Base-by-base conservation (phyloP, 2,113 vertebrate genomes). In the Nothobranchius furzeri region DNA sequence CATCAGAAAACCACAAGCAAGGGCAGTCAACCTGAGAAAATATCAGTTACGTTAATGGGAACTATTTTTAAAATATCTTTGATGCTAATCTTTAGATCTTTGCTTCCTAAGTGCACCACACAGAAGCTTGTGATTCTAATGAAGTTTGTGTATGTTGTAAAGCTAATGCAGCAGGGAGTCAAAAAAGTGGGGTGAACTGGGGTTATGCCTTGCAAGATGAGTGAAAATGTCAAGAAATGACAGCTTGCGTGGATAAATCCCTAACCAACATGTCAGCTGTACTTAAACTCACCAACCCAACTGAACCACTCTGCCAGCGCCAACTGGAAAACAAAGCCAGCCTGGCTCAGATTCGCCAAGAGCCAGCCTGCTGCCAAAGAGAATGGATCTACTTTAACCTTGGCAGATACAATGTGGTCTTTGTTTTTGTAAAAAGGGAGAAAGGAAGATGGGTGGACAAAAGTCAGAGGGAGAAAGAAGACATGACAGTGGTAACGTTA, bases 391-490 rank as follows among this genome's bases (percentile, higher is more conserved):
- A 85, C 87, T 87, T 86, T 79, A 82, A 75, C 43, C 56, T 73
- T 71, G 81, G 67, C 76, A 84, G 68, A 79, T 82, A 90, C 87
- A 88, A 86, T 86, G 82, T 82, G 74, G 64, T 70, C 85, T 89
- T 90, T 90, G 87, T 89, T 42, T 86, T 74, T 70, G 73, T 56
- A 78, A 79, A 76, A 63, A 59, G 64, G 69, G 47, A 77, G 75
- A 77, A 78, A 12, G 76, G 66, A 30, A 79, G 68, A 79, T 61
- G 64, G 70, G 72, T 53, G 46, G 50, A 47, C 47, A 64, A 43
- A 36, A 46, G 24, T 40, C 42, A 47, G 61, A 35, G 57, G 30
- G 52, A 65, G 60, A 1, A 45, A 73, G 58, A 51, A 70, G 71
- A 78, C 82, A 57, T 69, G 57, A 73, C 14, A 66, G 66, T 49